Conservation (phyloP, 2,797 vertebrate species). For the Monodelphis domestica region DNA sequence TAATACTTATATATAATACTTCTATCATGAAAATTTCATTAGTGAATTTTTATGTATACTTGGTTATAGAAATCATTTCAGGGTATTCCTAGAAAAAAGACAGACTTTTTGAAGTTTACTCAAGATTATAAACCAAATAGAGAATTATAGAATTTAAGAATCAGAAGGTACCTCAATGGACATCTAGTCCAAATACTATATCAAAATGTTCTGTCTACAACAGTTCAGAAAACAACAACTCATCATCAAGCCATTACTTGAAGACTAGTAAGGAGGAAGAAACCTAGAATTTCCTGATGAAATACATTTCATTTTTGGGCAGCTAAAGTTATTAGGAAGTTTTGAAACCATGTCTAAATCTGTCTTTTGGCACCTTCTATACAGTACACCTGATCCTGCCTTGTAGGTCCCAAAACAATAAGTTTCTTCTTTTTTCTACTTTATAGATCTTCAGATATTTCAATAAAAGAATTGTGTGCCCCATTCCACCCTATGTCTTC, state of each 20-base stretch:
- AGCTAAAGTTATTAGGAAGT: too few species aligned
- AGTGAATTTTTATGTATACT: conserved; percentile 20
- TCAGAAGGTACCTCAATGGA: background rate
- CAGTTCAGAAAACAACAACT: background rate
- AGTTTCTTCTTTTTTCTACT: background rate
- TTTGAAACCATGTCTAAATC: too few species aligned
- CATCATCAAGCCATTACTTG: background rate
- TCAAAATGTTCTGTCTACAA: background rate
- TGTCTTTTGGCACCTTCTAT: too few species aligned
- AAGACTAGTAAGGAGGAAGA: background rate
- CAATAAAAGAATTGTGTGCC: background rate
- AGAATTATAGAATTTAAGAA: background rate
- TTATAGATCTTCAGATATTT: background rate
- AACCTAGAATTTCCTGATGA: background rate
- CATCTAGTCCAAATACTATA: background rate
- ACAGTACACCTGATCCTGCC: too few species aligned
- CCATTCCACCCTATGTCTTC: background rate
- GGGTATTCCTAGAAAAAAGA: background rate
- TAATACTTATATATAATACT: too few species aligned
- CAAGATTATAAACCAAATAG: background rate
- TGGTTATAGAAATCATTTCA: background rate
- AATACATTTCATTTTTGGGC: too few species aligned
- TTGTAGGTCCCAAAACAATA: too few species aligned
- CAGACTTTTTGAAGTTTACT: conserved; percentile 17
- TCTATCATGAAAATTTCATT: conserved; percentile 19